Percentiles rank a stretch among this genome's conserved stretches.
Conservation (phyloP, 2,797 vertebrate species). For the Poliocrania exsul region DNA sequence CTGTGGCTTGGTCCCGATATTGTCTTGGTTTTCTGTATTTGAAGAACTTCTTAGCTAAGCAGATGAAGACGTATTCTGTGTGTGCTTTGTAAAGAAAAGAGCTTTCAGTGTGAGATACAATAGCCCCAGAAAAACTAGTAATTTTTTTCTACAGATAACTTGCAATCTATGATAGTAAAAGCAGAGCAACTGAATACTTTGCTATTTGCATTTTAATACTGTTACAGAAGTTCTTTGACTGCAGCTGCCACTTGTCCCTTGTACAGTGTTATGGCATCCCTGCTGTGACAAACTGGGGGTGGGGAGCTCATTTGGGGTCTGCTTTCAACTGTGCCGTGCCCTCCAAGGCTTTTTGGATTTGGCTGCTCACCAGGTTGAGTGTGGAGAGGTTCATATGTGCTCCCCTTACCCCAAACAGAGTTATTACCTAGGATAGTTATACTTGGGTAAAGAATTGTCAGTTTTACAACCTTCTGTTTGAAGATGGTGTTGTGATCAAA, state of each 20-base stretch:
- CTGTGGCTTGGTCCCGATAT: background rate
- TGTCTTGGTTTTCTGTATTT: background rate
- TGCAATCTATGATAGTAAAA: background rate
- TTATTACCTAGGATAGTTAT: background rate
- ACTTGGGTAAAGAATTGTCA: background rate
- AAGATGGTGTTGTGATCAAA: background rate
- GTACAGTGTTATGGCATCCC: background rate
- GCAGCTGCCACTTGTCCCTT: background rate
- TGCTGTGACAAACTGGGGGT: background rate
- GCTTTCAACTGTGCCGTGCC: background rate
- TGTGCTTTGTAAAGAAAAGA: background rate
- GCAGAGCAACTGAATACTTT: background rate
- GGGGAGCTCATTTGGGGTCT: background rate
- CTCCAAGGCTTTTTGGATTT: background rate
- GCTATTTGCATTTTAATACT: background rate
- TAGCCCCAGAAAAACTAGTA: background rate
- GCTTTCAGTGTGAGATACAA: slow-evolving; percentile 1
- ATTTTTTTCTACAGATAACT: background rate
- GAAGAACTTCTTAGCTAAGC: background rate
- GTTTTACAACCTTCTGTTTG: background rate
- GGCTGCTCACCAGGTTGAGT: background rate
- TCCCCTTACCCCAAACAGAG: background rate
- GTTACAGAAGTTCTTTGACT: background rate
- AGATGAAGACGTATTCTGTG: background rate
- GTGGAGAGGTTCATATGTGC: background rate